phyloP scores from a whole-genome alignment of 2,113 vertebrate species.

The Oceanodroma tethys region DNA sequence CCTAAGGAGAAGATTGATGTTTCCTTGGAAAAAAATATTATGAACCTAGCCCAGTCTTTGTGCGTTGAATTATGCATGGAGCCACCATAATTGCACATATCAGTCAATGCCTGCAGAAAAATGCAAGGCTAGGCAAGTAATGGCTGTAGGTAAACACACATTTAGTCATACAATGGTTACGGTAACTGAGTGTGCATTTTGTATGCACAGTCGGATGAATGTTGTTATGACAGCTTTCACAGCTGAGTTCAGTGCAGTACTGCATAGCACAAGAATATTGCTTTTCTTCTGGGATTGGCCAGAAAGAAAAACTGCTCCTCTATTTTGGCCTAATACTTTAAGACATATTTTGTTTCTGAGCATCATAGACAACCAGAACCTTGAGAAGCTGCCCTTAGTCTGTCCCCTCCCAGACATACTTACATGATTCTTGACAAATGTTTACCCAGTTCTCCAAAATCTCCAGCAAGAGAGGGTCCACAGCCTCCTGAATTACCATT shows the following conservation, averaged over 20 bases:
- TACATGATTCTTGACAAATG: not conserved
- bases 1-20: constrained; percentile 29
- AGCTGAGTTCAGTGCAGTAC: not conserved
- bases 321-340: not conserved
- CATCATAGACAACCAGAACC: not conserved
- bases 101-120: constrained; percentile 43
- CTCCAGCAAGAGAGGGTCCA: not conserved
- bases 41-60: not conserved
- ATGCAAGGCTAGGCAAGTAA: not conserved
- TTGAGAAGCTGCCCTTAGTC: not conserved
- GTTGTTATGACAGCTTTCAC: constrained; percentile 32
- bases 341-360: not conserved
- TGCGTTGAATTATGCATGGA: constrained; percentile 42
- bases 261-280: not conserved
- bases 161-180: not conserved
- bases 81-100: constrained; percentile 1
- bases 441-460: not conserved
- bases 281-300: not conserved
- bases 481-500: not conserved
- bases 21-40: not conserved
- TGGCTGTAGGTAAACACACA: constrained; percentile 30
- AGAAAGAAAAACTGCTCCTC: not conserved
- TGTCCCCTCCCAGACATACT: not conserved
- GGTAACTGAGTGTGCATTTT: constrained; percentile 21
- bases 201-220: not conserved